A percentile compares a stretch with the other conserved stretches of the same genome.
phyloP scores from a whole-genome alignment of 2,113 vertebrate species.

The Stegastes partitus region DNA sequence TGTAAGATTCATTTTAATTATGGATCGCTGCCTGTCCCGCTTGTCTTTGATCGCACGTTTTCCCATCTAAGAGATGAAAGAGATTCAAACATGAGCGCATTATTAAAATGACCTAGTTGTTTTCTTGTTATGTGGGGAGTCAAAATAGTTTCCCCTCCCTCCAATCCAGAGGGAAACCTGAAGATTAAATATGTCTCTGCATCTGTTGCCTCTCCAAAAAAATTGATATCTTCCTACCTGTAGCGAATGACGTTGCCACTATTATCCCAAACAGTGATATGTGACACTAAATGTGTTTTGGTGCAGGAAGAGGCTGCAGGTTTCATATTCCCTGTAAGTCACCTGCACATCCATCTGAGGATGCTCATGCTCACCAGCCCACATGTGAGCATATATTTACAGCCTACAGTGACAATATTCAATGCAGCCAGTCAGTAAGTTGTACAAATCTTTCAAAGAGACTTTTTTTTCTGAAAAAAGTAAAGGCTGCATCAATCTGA shows the following conservation, averaged over 20 bases:
- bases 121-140: constrained; percentile 17
- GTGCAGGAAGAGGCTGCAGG: constrained; percentile 8
- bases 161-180: constrained; percentile 8
- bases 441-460: constrained; percentile 39
- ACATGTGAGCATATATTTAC: constrained; percentile 21
- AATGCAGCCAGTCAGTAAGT: constrained; percentile 48
- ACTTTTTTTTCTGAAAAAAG: constrained; percentile 35
- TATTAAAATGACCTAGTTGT: constrained; percentile 51
- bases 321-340: constrained; percentile 23
- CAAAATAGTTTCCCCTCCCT: constrained; percentile 15
- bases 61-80: constrained; percentile 28
- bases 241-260: constrained; percentile 27
- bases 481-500: constrained; percentile 16
- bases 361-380: not conserved
- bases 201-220: constrained; percentile 27
- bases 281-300: constrained; percentile 9
- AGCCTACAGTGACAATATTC: constrained; percentile 43
- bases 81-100: constrained; percentile 35
- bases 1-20: constrained; percentile 10
- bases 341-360: constrained; percentile 6
- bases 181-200: constrained; percentile 31
- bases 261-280: constrained; percentile 6
- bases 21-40: not conserved
- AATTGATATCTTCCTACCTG: constrained; percentile 38
- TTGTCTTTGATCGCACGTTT: constrained; percentile 30